These are phyloP conservation scores for Sphecodes monilicornis DNA, from an alignment of 2,888 invertebrate genomes.

Conservation along the genomic window DNA sequence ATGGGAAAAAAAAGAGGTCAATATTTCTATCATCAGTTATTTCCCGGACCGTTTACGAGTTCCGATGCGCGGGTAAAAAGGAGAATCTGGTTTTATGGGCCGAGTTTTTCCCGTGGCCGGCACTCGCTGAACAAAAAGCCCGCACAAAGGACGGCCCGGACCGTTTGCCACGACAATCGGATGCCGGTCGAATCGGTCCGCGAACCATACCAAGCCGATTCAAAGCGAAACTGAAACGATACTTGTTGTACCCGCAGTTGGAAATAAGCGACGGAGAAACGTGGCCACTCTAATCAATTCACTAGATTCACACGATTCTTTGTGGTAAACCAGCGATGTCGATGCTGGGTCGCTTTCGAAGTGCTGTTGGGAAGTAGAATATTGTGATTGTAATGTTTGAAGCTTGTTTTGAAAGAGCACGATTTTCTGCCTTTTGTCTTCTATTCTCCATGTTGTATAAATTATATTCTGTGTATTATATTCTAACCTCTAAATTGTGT, in stretches of 20 bases:
- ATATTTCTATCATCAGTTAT: background rate
- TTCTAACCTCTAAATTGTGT: too few species aligned
- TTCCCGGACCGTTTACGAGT: background rate
- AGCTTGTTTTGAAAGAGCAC: too few species aligned
- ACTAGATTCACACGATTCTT: background rate
- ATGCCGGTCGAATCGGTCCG: background rate
- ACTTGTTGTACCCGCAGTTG: background rate
- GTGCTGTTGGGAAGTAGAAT: too few species aligned
- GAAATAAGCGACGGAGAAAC: background rate
- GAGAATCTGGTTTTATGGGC: background rate
- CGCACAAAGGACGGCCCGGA: background rate
- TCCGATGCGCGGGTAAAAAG: background rate
- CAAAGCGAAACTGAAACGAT: background rate
- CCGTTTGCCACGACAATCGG: background rate
- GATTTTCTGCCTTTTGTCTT: too few species aligned
- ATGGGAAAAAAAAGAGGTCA: background rate
- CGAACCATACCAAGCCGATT: background rate
- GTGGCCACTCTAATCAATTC: background rate
- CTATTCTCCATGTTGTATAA: too few species aligned
- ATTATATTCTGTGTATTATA: too few species aligned
- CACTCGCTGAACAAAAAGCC: background rate
- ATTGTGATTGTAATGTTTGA: too few species aligned
- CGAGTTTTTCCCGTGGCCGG: background rate
- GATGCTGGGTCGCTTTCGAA: background rate
- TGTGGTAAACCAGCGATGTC: background rate